Conservation (phyloP, 1,140 invertebrate genomes). For the Monomorium pharaonis region DNA sequence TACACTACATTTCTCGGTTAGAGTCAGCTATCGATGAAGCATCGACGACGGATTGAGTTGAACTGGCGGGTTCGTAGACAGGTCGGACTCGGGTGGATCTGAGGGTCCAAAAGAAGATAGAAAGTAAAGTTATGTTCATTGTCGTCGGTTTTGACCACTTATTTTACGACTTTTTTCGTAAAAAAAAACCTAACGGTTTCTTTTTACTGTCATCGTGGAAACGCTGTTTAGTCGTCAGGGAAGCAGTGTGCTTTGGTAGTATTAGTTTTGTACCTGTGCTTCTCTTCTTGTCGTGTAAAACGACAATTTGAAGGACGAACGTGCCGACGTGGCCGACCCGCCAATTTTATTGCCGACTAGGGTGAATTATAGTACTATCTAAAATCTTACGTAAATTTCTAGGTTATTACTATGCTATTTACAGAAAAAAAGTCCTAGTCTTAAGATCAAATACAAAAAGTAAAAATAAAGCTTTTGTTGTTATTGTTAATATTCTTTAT, state of each 20-base stretch:
- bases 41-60: constrained; percentile 65
- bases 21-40: constrained; percentile 48
- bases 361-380: constrained; percentile 71
- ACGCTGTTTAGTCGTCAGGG: constrained; percentile 51
- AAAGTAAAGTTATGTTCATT: constrained; percentile 77
- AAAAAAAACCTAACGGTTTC: constrained; percentile 78
- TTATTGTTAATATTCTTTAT: neutral
- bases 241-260: constrained; percentile 25
- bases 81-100: constrained; percentile 12
- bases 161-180: constrained; percentile 80
- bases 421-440: neutral
- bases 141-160: constrained; percentile 68
- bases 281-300: constrained; percentile 62
- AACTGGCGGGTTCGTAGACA: constrained; percentile 53
- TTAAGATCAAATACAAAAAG: neutral
- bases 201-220: constrained; percentile 20
- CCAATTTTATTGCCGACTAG: constrained; percentile 78
- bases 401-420: constrained; percentile 15
- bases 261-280: constrained; percentile 60
- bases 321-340: constrained; percentile 76
- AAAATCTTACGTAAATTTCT: constrained; percentile 40
- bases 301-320: constrained; percentile 72
- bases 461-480: neutral
- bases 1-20: neutral
- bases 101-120: constrained; percentile 65